Evolutionary conservation across 2,113 vertebrate species (phyloP), one percentile per base, ranked within the genome.

Genomic region (Brachyhypopomus occidentalis): DNA sequence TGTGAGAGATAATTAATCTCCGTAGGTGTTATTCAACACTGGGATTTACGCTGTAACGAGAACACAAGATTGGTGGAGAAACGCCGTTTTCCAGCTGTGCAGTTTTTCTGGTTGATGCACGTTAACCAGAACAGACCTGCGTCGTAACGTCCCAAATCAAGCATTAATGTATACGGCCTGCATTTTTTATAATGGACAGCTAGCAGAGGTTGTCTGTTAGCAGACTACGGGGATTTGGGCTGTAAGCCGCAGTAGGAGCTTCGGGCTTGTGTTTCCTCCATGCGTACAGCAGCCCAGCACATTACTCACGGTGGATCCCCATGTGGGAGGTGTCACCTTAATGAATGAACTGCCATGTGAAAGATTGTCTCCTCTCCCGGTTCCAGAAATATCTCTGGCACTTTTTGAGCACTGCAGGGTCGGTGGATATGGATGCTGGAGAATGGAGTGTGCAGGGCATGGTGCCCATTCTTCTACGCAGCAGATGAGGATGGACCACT

Each of bases 301-400:
- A 92, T 92, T 88, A 84, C 74, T 89, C 85, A 88, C 76, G 81
- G 69, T 86, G 85, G 74, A 89, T 83, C 87, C 88, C 89, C 86
- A 84, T 79, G 88, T 88, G 80, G 74, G 83, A 74, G 58, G 60
- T 41, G 59, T 84, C 80, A 76, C 79, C 62, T n/a, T 80, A 75
- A 83, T 83, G 79, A 81, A 78, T 75, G 79, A 81, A 78, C 71
- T 77, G 69, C 74, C 73, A 80, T 63, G 58, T 45, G n/a, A 70
- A 75, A 75, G 64, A 81, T 80, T 81, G 77, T 84, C 78, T 89
- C 77, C 77, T 81, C 80, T 78, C 76, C 79, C 25, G 11, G 23
- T 66, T 73, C 20, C 87, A 69, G 30, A 82, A 79, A 81, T 83
- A 60, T 34, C 64, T 76, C 9, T 76, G 34, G 19, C 23, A 45